Conservation (phyloP, 1,140 invertebrate genomes). For the Chionoecetes opilio region DNA sequence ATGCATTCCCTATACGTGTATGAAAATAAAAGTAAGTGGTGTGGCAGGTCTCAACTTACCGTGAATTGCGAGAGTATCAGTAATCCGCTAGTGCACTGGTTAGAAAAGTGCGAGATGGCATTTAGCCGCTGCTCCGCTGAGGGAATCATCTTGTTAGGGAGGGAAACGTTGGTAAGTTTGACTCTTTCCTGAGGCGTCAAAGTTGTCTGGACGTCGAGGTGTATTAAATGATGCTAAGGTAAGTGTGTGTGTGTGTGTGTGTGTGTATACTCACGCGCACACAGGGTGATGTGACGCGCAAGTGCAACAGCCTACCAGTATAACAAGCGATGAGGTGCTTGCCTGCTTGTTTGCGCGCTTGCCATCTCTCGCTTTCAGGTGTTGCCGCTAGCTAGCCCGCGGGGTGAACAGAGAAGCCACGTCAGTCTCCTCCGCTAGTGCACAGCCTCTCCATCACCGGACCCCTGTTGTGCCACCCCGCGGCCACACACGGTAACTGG, state of each 20-base stretch:
- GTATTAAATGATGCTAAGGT: background rate
- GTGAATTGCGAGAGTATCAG: no score
- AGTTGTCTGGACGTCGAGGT: no score
- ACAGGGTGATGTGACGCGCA: slow-evolving; percentile 33
- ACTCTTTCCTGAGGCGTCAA: no score
- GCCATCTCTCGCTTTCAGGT: slow-evolving; percentile 31
- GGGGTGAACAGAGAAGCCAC: slow-evolving; percentile 37
- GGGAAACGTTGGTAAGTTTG: no score
- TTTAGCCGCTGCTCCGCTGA: no score
- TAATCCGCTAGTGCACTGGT: no score
- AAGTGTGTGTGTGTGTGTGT: slow-evolving; percentile 45
- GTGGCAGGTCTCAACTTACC: no score
- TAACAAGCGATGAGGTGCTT: background rate
- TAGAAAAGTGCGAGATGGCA: no score
- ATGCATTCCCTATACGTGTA: no score
- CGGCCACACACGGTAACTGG: slow-evolving; percentile 56
- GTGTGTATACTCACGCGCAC: background rate
- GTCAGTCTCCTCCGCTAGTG: slow-evolving; percentile 48
- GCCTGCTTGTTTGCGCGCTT: background rate
- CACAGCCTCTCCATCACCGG: slow-evolving; percentile 59
- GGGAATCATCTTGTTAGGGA: no score
- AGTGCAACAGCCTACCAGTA: background rate
- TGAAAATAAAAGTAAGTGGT: no score
- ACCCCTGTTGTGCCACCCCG: slow-evolving; percentile 53
- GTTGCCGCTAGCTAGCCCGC: slow-evolving; percentile 23